Conservation (phyloP, 92 coral and sea anemone genomes). For the Palythoa caribaeorum region DNA sequence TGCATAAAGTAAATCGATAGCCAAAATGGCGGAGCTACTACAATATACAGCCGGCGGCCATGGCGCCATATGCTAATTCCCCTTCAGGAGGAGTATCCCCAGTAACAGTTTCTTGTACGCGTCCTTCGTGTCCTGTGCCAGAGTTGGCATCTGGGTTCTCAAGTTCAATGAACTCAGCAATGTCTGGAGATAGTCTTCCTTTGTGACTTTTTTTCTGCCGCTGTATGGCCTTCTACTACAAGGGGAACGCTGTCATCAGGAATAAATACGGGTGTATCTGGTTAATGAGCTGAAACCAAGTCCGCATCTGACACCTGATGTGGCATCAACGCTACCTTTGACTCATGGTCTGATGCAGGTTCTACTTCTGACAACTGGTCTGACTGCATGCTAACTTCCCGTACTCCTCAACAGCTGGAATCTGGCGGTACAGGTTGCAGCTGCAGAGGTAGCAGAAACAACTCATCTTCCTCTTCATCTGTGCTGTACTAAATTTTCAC, state of each 20-base stretch:
- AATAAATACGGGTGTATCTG: neutral
- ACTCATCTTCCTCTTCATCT: too few relatives aligned
- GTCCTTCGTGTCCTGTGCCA: neutral
- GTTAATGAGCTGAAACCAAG: neutral
- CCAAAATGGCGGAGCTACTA: too few relatives aligned
- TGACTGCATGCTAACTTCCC: neutral
- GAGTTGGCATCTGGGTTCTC: conserved; percentile 15
- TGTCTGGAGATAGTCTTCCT: conserved; percentile 4
- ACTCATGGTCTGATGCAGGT: neutral
- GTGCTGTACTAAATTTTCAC: too few relatives aligned
- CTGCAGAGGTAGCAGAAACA: too few relatives aligned
- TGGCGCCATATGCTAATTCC: too few relatives aligned
- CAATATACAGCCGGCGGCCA: too few relatives aligned
- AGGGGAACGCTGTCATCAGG: too few relatives aligned
- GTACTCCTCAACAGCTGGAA: too few relatives aligned
- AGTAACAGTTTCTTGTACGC: too few relatives aligned
- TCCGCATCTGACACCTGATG: neutral
- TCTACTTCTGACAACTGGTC: neutral
- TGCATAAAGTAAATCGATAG: too few relatives aligned
- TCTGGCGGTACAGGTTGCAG: too few relatives aligned
- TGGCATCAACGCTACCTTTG: neutral
- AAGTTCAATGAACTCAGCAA: neutral
- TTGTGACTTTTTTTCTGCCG: neutral
- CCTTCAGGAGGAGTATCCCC: too few relatives aligned
- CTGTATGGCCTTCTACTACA: neutral